These are phyloP conservation scores for Platichthys flesus DNA, from an alignment of 2,113 vertebrate species.

Conservation along the genomic window DNA sequence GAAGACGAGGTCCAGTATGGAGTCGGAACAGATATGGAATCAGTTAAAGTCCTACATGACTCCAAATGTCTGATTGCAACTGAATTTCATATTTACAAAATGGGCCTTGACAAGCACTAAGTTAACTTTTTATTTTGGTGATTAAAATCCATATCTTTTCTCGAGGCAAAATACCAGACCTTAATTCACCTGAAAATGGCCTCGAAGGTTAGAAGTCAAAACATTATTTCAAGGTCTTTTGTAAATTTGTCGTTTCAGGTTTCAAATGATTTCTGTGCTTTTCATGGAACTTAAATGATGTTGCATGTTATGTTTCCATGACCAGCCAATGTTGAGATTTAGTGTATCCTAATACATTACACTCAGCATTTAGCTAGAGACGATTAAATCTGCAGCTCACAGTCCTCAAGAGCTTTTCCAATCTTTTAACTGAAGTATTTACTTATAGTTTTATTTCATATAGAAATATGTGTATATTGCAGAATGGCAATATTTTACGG, in stretches of 20 bases:
- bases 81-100: too few species aligned
- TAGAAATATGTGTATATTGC: too few species aligned
- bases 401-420: background rate
- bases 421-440: too few species aligned
- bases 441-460: too few species aligned
- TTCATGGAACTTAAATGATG: background rate
- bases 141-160: constrained; percentile 24
- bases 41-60: background rate
- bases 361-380: constrained; percentile 41
- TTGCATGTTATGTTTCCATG: background rate
- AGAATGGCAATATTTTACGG: constrained; percentile 22
- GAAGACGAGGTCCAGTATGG: constrained; percentile 31
- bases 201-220: background rate
- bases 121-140: too few species aligned
- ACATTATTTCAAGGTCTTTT: background rate
- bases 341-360: background rate
- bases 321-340: background rate
- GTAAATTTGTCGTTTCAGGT: too few species aligned
- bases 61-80: too few species aligned
- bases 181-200: background rate
- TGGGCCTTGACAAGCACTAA: too few species aligned
- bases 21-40: constrained; percentile 39
- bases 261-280: too few species aligned
- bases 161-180: constrained; percentile 45
- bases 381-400: background rate